Conservation (phyloP, 2,797 vertebrate species). For the Xiphorhynchus erythropygius region DNA sequence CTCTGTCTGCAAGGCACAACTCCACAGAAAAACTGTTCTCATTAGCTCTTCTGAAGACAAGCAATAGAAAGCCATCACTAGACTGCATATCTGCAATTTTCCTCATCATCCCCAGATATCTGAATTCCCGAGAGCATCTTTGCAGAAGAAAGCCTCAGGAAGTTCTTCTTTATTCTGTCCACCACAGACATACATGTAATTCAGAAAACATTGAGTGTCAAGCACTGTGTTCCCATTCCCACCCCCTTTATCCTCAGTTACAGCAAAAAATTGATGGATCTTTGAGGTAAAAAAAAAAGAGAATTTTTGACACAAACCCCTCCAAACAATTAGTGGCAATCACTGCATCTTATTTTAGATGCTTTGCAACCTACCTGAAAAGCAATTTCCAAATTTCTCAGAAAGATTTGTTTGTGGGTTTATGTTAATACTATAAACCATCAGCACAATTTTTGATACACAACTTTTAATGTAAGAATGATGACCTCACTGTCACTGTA, state of each 20-base stretch:
- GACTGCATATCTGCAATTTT: not conserved
- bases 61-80: not conserved
- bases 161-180: not conserved
- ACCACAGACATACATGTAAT: not conserved
- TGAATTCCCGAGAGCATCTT: not conserved
- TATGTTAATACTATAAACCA: not conserved
- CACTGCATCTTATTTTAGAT: not conserved
- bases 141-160: not conserved
- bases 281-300: no score
- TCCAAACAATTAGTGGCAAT: not conserved
- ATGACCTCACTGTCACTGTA: not conserved
- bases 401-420: not conserved
- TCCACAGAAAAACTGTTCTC: not conserved
- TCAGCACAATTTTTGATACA: not conserved
- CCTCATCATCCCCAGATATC: not conserved
- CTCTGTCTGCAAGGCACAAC: not conserved
- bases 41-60: not conserved
- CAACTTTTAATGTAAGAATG: not conserved
- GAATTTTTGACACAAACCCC: not conserved
- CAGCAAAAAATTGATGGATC: not conserved
- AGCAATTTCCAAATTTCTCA: not conserved
- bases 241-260: not conserved
- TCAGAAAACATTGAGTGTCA: rapidly evolving
- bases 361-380: not conserved
- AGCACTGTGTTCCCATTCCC: not conserved